These are phyloP conservation scores for Antechinus flavipes DNA, from an alignment of 2,113 vertebrate species.

Conservation along the genomic window DNA sequence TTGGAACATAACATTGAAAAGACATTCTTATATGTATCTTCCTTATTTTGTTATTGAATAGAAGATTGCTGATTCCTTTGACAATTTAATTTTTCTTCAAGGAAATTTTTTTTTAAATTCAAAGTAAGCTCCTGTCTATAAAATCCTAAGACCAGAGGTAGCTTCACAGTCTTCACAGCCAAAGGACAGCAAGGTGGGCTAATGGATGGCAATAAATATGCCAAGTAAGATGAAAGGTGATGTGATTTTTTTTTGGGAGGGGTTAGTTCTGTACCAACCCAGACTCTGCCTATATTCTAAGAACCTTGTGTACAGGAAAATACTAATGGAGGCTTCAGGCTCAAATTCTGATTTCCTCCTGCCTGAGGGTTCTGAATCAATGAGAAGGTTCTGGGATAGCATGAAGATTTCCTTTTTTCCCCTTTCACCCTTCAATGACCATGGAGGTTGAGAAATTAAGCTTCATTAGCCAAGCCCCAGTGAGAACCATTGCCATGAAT, in stretches of 20 bases:
- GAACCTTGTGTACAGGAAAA: rapidly evolving
- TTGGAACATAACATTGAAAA: not conserved
- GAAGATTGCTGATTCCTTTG: not conserved
- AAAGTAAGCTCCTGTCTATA: not conserved
- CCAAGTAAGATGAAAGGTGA: not conserved
- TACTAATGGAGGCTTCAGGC: not conserved
- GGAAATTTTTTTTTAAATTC: not conserved
- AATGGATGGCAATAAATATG: not conserved
- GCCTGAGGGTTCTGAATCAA: not conserved
- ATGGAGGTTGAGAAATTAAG: not conserved
- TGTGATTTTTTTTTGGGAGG: not conserved
- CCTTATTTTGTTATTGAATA: not conserved
- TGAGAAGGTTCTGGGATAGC: not conserved
- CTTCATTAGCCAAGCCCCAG: not conserved
- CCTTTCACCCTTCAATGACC: not conserved
- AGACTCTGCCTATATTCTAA: not conserved
- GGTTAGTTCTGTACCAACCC: not conserved
- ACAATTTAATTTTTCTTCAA: not conserved
- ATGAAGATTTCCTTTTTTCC: not conserved
- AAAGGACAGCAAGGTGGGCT: not conserved
- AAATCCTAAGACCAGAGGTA: not conserved
- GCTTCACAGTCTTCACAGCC: not conserved
- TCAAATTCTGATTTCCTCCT: not conserved
- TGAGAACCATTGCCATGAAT: not conserved
- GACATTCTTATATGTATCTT: not conserved